Conservation (phyloP, 2,113 vertebrate species). For the Glaucomys volans region DNA sequence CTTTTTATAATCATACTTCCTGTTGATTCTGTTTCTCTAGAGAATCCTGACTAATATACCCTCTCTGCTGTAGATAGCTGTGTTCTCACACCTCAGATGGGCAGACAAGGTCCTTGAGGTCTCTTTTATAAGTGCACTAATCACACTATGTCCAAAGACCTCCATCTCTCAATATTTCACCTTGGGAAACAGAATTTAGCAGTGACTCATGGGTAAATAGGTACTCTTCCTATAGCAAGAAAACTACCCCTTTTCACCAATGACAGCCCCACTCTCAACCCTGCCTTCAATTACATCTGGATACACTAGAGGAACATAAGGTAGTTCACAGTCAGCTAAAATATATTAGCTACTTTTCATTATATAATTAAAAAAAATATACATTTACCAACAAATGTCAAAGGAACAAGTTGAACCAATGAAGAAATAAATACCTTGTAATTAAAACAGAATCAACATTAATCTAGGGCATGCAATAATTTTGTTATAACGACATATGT, state of each 20-base stretch:
- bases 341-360: not conserved
- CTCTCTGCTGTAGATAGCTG: not conserved
- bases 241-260: not conserved
- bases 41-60: too few species aligned
- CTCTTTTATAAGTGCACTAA: not conserved
- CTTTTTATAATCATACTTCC: too few species aligned
- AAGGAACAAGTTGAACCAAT: not conserved
- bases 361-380: not conserved
- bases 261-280: not conserved
- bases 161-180: not conserved
- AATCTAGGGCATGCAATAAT: not conserved
- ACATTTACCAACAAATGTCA: not conserved
- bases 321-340: not conserved
- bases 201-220: not conserved
- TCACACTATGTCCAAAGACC: not conserved
- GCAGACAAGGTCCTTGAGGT: not conserved
- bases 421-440: not conserved
- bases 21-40: too few species aligned
- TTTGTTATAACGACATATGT: constrained; percentile 31
- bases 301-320: not conserved
- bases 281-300: not conserved
- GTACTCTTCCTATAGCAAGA: not conserved
- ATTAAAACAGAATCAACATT: constrained; percentile 46
- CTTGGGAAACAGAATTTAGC: not conserved
- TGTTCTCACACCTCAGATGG: not conserved